Base-by-base conservation (phyloP, 2,797 vertebrate species). In the Silurus aristotelis region DNA sequence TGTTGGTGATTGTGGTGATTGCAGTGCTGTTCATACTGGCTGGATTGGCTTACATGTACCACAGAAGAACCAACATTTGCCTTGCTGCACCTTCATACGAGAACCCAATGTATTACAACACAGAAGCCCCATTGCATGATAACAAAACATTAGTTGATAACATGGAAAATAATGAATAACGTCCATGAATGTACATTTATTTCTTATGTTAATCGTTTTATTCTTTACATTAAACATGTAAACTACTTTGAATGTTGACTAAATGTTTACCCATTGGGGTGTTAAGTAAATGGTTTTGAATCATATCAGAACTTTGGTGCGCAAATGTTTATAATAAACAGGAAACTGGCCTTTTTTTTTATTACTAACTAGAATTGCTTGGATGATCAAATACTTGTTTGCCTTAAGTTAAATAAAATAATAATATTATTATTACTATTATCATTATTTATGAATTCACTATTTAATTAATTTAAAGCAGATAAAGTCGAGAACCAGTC, bases 81-180 rank as follows among this genome's bases (percentile, higher is more conserved):
- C 58, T 17, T 72, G 48, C 46, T 58, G 31, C 12, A 43, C 73
- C 88, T 31, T 20, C 85, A 48, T 77, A 85, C 68, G 88, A 78
- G 43, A 89, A 87, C 76, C 83, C 85, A n/a, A 20, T 78, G 80
- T 85, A 88, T 85, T 80, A n/a, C 25, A 63, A 48, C 55, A 68
- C 38, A 63, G 85, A 55, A n/a, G 10, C 9, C 15, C 48, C 19
- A 7, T 5, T 55, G 64, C 87, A 87, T 78, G 85, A 84, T 46
- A 68, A 3, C 80, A 89, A 87, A 83, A 10, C 15, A 63, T 89
- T 88, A 83, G 56, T 88, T 38, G 58, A 66, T n/a, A 20, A 86
- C 55, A 83, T 85, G 73, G 87, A 80, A 55, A 52, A 67, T 55
- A 80, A 80, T 7, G 43, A 80, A 48, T 80, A 80, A 66, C 38